Base-by-base conservation (phyloP, 2,888 invertebrate genomes). In the Hydrotaea diabolus region DNA sequence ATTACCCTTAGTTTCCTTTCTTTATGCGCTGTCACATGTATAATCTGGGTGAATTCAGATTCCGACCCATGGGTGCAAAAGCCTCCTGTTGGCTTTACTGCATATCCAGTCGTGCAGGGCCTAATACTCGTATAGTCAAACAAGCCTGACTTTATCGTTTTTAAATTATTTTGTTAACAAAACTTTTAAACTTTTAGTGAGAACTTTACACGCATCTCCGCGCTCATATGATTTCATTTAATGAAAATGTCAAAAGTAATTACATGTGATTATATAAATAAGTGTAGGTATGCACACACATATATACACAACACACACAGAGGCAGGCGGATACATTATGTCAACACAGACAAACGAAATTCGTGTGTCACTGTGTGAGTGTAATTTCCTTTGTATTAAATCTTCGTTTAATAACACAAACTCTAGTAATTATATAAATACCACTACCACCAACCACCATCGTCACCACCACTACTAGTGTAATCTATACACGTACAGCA, bases 241-340 rank as follows among this genome's bases (percentile, higher is more conserved):
- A 49, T 49, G 49, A 49, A n/a, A 13, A 55, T 57, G 39, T 31
- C 55, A 31, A 26, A 53, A 73, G 13, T 57, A 73, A 57, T 39
- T 36, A 57, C 31, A 26, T 36, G 19, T 31, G 4, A 15, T 19
- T 17, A 23, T 26, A 31, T 26, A 19, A 15, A 23, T 53, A 31
- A 49, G n/a, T 19, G 31, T 13, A n/a, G 3, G 21, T 8, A 9
- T 9, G 69, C 71, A 85, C 69, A 83, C 66, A 85, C 72, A 83
- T 2, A 43, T 43, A 9, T 17, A 57, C 19, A 5, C 21, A n/a
- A 69, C 71, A 85, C 69, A 83, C 66, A 85, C 73, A 83, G 3
- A 43, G 43, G 1, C 2, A 4, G 7, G 2, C 43, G 5, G 2
- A 49, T n/a, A 49, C 49, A 49, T 49, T 49, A n/a, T 49, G 49